Base-by-base conservation (phyloP, 1,140 invertebrate genomes). In the Seison nebaliae region DNA sequence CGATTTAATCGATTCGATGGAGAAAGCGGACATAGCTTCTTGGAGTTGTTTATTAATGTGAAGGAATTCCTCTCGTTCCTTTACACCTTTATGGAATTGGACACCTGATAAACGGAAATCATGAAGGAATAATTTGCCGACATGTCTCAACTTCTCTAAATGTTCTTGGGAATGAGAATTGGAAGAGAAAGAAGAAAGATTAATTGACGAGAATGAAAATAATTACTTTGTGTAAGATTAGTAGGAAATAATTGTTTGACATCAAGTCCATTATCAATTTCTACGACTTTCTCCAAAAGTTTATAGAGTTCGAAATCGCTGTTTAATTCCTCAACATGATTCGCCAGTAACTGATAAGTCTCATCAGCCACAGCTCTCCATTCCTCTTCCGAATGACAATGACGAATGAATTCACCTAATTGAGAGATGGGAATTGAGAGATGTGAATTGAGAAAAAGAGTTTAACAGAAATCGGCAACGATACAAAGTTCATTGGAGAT, bases 171-270 rank as follows among this genome's bases (percentile, higher is more conserved):
- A n/a, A n/a, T n/a, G n/a, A n/a, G n/a, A n/a, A n/a, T n/a, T n/a
- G n/a, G n/a, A n/a, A n/a, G n/a, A n/a, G n/a, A n/a, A n/a, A n/a
- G n/a, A n/a, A n/a, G n/a, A n/a, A n/a, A n/a, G 22, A 9, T 7
- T 16, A 12, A 19, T 29, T 19, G 3, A 94, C 62, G 56, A 93
- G 81, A 45, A 93, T 93, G 5, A n/a, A n/a, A n/a, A n/a, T n/a
- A n/a, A n/a, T 83, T 84, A 60, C 74, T 74, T 56, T 88, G 80
- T 54, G 93, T 81, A 63, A 93, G 93, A 55, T 94, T 84, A 59
- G 83, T 79, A 21, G 86, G 56, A 61, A 93, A 93, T 35, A 94
- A 55, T 48, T 73, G n/a, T n/a, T n/a, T n/a, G n/a, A n/a, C 65
- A 1, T 72, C 70, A 3, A 94, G 73, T 57, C 86, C 73, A 30